phyloP scores from a whole-genome alignment of 2,113 vertebrate species.

The Procapra przewalskii region DNA sequence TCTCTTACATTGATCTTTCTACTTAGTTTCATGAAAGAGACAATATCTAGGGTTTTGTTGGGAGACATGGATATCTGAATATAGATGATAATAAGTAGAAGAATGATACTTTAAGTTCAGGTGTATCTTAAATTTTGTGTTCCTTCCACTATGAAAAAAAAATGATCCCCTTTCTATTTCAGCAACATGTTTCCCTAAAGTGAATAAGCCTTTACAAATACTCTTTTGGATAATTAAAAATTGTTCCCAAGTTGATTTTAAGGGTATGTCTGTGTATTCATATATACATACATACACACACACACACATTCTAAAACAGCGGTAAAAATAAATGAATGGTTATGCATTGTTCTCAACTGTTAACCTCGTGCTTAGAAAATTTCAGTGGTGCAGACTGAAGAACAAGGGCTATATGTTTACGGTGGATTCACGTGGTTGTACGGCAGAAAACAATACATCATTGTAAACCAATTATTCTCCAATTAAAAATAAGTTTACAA shows the following conservation, averaged over 20 bases:
- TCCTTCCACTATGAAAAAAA: background rate
- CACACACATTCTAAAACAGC: background rate
- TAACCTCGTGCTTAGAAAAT: background rate
- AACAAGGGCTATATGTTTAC: background rate
- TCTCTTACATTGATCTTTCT: background rate
- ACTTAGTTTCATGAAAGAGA: background rate
- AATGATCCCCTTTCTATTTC: background rate
- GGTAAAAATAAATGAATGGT: background rate
- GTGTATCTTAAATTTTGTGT: background rate
- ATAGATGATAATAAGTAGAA: background rate
- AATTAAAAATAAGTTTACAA: background rate
- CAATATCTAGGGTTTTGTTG: background rate
- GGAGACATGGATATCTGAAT: background rate
- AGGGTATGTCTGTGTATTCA: background rate
- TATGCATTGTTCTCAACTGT: background rate
- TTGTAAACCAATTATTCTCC: background rate
- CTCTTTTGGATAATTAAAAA: background rate
- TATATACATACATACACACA: background rate
- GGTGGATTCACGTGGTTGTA: accelerated
- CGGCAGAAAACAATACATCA: background rate
- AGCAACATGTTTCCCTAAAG: background rate
- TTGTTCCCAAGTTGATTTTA: background rate
- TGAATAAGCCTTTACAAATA: background rate
- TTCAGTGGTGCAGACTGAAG: background rate
- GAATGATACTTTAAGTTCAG: background rate